These are phyloP conservation scores for Patella ulyssiponensis DNA, from an alignment of 2,888 invertebrate genomes.

Conservation along the genomic window DNA sequence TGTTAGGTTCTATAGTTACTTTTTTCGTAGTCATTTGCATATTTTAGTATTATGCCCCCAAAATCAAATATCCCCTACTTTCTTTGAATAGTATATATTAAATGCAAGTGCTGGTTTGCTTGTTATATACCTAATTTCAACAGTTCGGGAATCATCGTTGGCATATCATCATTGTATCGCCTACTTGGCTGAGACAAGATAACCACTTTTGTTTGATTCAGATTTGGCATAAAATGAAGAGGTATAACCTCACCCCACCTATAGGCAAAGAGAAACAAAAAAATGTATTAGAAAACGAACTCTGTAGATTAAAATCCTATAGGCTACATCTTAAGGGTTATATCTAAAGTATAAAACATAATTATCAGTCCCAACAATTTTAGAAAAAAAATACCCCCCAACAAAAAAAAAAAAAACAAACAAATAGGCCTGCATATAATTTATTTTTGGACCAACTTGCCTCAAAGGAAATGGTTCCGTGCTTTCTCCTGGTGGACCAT, in stretches of 20 bases:
- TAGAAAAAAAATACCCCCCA: no score
- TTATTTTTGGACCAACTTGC: conserved; percentile 25
- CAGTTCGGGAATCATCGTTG: conserved; percentile 53
- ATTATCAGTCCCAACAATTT: no score
- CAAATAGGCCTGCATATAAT: background rate
- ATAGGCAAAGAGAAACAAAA: conserved; percentile 9
- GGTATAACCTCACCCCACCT: conserved; percentile 60
- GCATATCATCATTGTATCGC: conserved; percentile 49
- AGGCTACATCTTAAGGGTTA: background rate
- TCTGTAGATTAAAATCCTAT: background rate
- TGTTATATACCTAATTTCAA: conserved; percentile 41
- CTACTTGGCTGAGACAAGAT: conserved; percentile 56
- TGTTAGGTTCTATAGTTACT: no score
- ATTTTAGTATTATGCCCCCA: no score
- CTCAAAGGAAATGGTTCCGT: conserved; percentile 49
- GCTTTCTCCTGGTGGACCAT: conserved; percentile 49
- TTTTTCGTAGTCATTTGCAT: no score
- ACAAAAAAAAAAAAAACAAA: no score
- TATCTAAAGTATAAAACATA: no score
- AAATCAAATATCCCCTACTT: no score
- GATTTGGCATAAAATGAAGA: conserved; percentile 43
- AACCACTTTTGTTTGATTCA: conserved; percentile 36
- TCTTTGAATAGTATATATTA: no score
- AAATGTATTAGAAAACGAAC: background rate
- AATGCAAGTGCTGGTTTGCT: background rate